Evolutionary conservation across 2,113 vertebrate genomes (phyloP).

Genomic region (Pedetes capensis): DNA sequence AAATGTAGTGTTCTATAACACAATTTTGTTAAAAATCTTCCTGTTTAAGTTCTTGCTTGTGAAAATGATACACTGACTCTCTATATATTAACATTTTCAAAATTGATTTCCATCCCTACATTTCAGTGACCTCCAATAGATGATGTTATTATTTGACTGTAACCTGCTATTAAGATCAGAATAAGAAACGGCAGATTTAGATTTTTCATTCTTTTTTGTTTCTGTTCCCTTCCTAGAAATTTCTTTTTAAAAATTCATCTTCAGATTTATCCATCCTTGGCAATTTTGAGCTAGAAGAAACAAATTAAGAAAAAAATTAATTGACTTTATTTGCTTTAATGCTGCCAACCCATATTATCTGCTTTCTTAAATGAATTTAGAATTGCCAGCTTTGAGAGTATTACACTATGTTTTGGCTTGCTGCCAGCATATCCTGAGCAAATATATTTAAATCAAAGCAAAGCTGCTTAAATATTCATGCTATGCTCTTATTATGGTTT

Average conservation of each 20-base stretch:
- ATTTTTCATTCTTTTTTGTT: conserved; percentile 61
- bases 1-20: conserved; percentile 22
- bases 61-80: conserved; percentile 35
- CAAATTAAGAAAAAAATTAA: conserved; percentile 87
- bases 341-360: conserved; percentile 88
- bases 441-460: conserved; percentile 95
- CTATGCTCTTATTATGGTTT: conserved; percentile 90
- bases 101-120: conserved; percentile 37
- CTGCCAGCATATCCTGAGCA: conserved; percentile 88
- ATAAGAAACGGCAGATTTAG: conserved; percentile 71
- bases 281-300: conserved; percentile 84
- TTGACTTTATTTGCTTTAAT: conserved; percentile 92
- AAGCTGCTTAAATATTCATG: conserved; percentile 95
- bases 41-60: conserved; percentile 45
- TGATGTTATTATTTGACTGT: conserved; percentile 57
- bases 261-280: conserved; percentile 79
- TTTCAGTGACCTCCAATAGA: conserved; percentile 63
- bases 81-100: conserved; percentile 41
- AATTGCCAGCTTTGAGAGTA: conserved; percentile 87
- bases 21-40: conserved; percentile 35
- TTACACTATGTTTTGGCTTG: conserved; percentile 88
- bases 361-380: conserved; percentile 89
- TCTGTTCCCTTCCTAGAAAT: conserved; percentile 79
- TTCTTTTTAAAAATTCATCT: conserved; percentile 81
- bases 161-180: conserved; percentile 55